phyloP scores from a whole-genome alignment of 2,888 invertebrate genomes.

The Pseudolycoriella hygida region DNA sequence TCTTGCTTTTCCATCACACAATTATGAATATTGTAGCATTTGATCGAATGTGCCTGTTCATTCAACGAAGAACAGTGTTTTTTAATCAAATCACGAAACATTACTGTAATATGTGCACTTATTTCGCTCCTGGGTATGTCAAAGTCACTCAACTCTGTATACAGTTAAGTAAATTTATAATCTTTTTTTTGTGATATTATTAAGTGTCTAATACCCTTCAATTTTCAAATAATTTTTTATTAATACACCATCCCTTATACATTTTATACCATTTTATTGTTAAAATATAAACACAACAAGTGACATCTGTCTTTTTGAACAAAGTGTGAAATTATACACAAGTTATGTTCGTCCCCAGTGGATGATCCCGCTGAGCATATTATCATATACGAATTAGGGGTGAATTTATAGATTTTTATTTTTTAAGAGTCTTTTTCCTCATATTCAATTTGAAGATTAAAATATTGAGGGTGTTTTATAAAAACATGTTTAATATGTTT shows the following conservation, averaged over 20 bases:
- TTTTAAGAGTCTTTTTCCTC: neutral
- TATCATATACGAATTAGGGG: slow-evolving; percentile 8
- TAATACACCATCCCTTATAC: neutral
- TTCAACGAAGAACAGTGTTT: neutral
- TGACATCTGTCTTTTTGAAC: slow-evolving; percentile 18
- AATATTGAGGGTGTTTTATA: slow-evolving; percentile 4
- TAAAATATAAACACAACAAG: slow-evolving; percentile 13
- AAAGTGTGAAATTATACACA: slow-evolving; percentile 18
- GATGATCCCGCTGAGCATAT: slow-evolving; percentile 7
- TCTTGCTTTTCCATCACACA: neutral
- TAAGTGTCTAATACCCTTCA: neutral
- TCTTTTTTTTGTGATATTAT: neutral
- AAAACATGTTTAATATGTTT: slow-evolving; percentile 6
- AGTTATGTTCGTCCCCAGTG: slow-evolving; percentile 9
- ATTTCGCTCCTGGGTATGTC: neutral
- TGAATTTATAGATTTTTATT: slow-evolving; percentile 3
- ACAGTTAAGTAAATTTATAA: neutral
- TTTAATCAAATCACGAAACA: neutral
- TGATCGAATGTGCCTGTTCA: too few relatives aligned
- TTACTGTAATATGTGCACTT: neutral
- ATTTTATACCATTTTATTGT: slow-evolving; percentile 5
- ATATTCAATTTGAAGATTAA: slow-evolving; percentile 8
- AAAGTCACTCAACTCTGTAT: neutral
- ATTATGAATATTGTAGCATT: too few relatives aligned
- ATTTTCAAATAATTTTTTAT: slow-evolving; percentile 1